Evolutionary conservation across 2,113 vertebrate species (phyloP).

Genomic region (Trinectes maculatus): DNA sequence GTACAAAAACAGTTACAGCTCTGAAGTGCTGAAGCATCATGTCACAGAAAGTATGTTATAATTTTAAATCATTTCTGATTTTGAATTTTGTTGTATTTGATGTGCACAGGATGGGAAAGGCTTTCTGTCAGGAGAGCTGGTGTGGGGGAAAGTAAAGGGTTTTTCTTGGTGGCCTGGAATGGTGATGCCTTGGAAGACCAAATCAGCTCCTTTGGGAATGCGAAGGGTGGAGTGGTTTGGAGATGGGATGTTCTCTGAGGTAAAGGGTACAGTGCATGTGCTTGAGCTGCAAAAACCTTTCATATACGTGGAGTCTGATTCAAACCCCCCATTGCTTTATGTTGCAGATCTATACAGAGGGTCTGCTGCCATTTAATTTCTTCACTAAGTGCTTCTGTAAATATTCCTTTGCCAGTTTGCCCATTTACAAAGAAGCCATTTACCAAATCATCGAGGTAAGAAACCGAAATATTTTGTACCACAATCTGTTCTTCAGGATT

Average conservation of each 20-base stretch:
- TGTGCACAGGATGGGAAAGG: conserved; percentile 87
- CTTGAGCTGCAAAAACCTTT: not conserved
- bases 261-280: conserved; percentile 33
- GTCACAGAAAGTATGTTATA: not conserved
- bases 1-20: conserved; percentile 39
- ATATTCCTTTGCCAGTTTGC: conserved; percentile 86
- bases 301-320: not conserved
- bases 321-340: not conserved
- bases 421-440: conserved; percentile 89
- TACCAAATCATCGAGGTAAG: conserved; percentile 91
- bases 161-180: conserved; percentile 95
- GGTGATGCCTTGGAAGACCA: conserved; percentile 87
- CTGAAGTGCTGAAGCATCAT: not conserved
- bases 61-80: not conserved
- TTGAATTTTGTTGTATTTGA: not conserved
- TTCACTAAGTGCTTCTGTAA: conserved; percentile 90
- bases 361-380: conserved; percentile 81
- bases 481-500: not conserved
- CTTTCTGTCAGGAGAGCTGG: conserved; percentile 87
- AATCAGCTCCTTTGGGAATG: conserved; percentile 79
- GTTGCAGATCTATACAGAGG: conserved; percentile 86
- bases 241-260: conserved; percentile 94
- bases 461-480: not conserved
- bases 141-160: conserved; percentile 94
- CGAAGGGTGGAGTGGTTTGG: conserved; percentile 95